Conservation (phyloP, 2,888 invertebrate genomes). For the Dicyrtomina minuta region DNA sequence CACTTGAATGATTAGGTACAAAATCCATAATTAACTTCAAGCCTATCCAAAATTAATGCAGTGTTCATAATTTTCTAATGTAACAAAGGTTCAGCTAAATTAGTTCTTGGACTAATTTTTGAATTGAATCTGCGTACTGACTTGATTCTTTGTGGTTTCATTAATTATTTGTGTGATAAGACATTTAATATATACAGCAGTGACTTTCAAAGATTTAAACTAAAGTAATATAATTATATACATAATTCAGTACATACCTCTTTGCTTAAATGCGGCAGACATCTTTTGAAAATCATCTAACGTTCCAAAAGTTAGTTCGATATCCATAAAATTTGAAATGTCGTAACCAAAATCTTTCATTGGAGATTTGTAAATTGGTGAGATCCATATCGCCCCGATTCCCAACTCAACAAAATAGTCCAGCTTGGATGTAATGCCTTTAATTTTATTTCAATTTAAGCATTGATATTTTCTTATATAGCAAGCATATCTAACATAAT, state of each 20-base stretch:
- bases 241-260: no score
- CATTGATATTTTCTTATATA: neutral
- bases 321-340: constrained; percentile 72
- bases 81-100: no score
- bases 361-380: constrained; percentile 79
- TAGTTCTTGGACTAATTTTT: no score
- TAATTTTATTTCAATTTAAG: constrained; percentile 1
- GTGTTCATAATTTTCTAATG: no score
- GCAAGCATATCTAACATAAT: neutral
- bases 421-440: constrained; percentile 62
- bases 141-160: no score
- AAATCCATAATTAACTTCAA: constrained; percentile 62
- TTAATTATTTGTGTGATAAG: no score
- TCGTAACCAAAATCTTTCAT: constrained; percentile 88
- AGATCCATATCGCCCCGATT: constrained; percentile 76
- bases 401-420: constrained; percentile 65
- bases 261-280: constrained; percentile 60
- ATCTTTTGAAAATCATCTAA: constrained; percentile 67
- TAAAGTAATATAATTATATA: no score
- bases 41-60: no score
- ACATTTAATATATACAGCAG: no score
- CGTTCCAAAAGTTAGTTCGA: constrained; percentile 73
- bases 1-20: constrained; percentile 71
- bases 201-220: no score
- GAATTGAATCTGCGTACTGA: no score